Evolutionary conservation across 2,888 invertebrate genomes (phyloP).

Genomic region (Suillia variegata): DNA sequence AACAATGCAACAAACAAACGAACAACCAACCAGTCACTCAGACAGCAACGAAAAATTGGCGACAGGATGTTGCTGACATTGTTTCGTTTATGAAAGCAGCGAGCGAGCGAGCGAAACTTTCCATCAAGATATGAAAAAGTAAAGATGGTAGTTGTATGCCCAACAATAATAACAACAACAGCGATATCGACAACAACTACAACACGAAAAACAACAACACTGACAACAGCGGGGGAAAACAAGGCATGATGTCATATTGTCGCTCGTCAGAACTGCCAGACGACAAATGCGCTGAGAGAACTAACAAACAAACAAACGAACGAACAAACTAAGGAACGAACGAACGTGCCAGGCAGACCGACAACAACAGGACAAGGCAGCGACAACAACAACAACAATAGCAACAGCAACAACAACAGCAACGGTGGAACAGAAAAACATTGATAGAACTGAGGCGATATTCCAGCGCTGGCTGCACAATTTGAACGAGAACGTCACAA

Average conservation of each 20-base stretch:
- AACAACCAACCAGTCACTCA: too few species aligned
- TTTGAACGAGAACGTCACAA: neutral
- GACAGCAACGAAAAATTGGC: too few species aligned
- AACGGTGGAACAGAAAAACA: too few species aligned
- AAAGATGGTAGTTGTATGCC: neutral
- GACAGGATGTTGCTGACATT: constrained; percentile 12
- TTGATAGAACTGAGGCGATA: neutral
- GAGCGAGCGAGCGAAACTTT: neutral
- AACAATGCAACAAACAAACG: neutral
- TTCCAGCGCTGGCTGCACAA: neutral
- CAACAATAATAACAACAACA: neutral
- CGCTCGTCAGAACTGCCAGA: neutral
- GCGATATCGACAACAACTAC: neutral
- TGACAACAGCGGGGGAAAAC: neutral
- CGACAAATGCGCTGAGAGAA: neutral
- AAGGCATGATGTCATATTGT: constrained; percentile 1
- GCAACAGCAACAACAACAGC: too few species aligned
- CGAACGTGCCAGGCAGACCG: too few species aligned
- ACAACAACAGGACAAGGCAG: too few species aligned
- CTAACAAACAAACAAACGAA: neutral
- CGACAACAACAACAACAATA: too few species aligned
- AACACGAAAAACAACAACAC: neutral
- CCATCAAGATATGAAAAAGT: neutral
- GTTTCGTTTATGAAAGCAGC: neutral
- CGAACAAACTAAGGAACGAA: too few species aligned